Percentiles rank a stretch among this genome's conserved stretches.
phyloP scores from a whole-genome alignment of 1,140 invertebrate genomes.

The Pemphigus obesinymphae region DNA sequence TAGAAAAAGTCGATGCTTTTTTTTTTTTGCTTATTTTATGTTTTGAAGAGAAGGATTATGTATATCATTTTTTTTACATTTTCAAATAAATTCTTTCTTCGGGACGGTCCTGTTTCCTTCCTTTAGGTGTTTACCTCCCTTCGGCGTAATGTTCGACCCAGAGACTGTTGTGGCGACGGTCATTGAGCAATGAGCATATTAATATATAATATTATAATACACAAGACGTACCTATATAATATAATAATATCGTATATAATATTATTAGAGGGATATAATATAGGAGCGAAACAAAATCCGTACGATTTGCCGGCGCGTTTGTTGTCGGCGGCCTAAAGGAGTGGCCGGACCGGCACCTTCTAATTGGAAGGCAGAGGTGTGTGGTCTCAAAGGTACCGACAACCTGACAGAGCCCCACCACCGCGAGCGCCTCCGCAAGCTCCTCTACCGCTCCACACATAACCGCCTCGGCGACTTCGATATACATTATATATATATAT shows the following conservation, averaged over 20 bases:
- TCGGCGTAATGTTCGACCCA: neutral
- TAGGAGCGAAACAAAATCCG: conserved; percentile 29
- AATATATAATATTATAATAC: neutral
- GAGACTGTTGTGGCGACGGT: neutral
- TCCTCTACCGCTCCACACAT: neutral
- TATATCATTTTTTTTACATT: too few species aligned
- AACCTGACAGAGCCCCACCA: conserved; percentile 15
- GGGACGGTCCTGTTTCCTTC: neutral
- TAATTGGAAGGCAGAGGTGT: conserved; percentile 42
- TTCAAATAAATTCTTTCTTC: too few species aligned
- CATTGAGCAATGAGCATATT: conserved; percentile 1
- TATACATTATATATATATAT: neutral
- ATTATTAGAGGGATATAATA: too few species aligned
- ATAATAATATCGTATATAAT: neutral
- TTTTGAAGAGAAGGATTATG: too few species aligned
- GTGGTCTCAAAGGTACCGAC: conserved; percentile 41
- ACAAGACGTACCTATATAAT: neutral
- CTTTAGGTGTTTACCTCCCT: neutral
- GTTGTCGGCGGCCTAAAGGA: conserved; percentile 34
- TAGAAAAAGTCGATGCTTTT: too few species aligned
- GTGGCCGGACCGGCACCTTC: conserved; percentile 40
- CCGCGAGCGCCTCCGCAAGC: neutral
- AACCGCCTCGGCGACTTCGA: conserved; percentile 1
- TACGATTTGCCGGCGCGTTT: conserved; percentile 40
- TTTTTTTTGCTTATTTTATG: too few species aligned